Base-by-base conservation (phyloP, 2,888 invertebrate genomes). In the Yponomeuta sedellus region DNA sequence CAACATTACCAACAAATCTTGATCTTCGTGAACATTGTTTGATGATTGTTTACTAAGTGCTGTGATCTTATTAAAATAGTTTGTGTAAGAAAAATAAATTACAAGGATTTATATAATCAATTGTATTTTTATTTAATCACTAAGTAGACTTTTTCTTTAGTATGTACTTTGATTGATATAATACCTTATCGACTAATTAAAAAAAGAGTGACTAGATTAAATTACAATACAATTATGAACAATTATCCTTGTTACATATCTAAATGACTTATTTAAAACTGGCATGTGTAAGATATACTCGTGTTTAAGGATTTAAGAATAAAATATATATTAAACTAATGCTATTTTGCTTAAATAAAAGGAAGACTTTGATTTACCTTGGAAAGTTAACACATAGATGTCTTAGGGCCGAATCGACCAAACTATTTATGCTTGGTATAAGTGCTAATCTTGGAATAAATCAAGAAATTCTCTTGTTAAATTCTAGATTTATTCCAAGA, bases 1-100 rank as follows among this genome's bases (percentile, higher is more conserved):
- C 69, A 78, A 83, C 71, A 61, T 83, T 22, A 77, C 65, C 68
- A 73, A 72, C 64, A 77, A 75, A 67, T 72, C 67, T 61, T 58
- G 20, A 52, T 12, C 16, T 16, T 52, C 16, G 44, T 52, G 12
- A 16, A 52, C 12, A 52, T 34, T 34, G 34, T 34, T 34, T 8
- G 5, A 34, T 34, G 5, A 34, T 34, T 52, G 44, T 52, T 52
- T 52, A 16, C 44, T 52, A 12, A 52, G 44, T 12, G 16, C 44
- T 52, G 44, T 52, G 44, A 52, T 52, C 44, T 52, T 12, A 52
- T 34, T 34, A 34, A 34, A 34, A 8, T 34, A 34, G 8, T 34
- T 34, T 10, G 10, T 34, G 1, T 34, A 34, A 34, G 34, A 34
- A 34, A 34, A 34, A 34, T 1, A 8, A 34, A 34, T 8, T 34